Conservation (phyloP, 37 sponge, comb jelly and placozoan genomes). For the Corticium candelabrum region DNA sequence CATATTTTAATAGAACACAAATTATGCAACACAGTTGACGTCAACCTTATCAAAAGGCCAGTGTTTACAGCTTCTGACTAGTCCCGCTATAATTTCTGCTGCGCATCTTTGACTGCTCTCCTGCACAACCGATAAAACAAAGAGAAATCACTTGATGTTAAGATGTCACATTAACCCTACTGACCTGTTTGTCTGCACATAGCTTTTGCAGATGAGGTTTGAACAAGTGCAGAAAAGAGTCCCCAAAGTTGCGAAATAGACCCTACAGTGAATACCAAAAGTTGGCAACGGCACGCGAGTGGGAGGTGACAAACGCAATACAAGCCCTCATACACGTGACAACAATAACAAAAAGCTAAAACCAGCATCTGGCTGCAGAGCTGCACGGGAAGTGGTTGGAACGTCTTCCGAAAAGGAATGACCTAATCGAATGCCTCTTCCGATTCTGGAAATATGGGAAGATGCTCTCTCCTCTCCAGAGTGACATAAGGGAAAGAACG, state of each 20-base stretch:
- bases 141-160: neutral
- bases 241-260: conserved; percentile 53
- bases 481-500: too few species aligned
- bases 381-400: too few species aligned
- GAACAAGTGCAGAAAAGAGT: conserved; percentile 29
- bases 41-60: conserved; percentile 71
- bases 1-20: neutral
- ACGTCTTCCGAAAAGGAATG: too few species aligned
- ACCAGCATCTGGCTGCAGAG: too few species aligned
- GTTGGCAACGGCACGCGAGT: too few species aligned
- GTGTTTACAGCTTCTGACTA: conserved; percentile 63
- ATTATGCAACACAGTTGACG: neutral
- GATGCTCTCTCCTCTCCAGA: too few species aligned
- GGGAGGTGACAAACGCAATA: too few species aligned
- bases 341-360: too few species aligned
- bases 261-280: conserved; percentile 36
- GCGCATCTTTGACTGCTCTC: conserved; percentile 79
- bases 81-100: conserved; percentile 56
- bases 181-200: conserved; percentile 35
- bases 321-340: too few species aligned
- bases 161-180: too few species aligned
- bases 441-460: too few species aligned
- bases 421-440: too few species aligned
- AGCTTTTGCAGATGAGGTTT: conserved; percentile 50
- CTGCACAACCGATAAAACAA: conserved; percentile 19